Percentiles rank a stretch among this genome's conserved stretches.
These are phyloP conservation scores for Pedionomus torquatus DNA, from an alignment of 2,113 vertebrate genomes.

Conservation along the genomic window DNA sequence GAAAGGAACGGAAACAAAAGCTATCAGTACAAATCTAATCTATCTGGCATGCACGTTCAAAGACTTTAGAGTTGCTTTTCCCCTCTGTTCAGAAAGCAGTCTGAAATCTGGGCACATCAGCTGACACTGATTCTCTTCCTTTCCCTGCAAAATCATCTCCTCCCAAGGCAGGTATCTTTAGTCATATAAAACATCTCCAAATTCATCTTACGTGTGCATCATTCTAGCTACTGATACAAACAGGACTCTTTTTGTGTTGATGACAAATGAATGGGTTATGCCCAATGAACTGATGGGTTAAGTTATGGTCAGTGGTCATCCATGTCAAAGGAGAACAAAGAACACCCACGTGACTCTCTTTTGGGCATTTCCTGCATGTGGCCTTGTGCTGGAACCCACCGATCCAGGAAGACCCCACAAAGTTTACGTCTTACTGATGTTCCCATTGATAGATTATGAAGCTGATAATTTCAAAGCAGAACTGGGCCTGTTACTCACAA, in stretches of 20 bases:
- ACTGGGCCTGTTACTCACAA: background rate
- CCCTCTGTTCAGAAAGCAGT: background rate
- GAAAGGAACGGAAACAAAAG: constrained; percentile 53
- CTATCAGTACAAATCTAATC: constrained; percentile 63
- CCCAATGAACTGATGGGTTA: background rate
- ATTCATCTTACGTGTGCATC: background rate
- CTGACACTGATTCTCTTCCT: background rate
- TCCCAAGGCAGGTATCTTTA: background rate
- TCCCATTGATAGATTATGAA: background rate
- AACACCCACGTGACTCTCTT: background rate
- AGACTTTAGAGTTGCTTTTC: constrained; percentile 30
- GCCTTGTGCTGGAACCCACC: background rate
- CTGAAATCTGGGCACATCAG: background rate
- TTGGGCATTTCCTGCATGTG: background rate
- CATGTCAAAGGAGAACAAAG: background rate
- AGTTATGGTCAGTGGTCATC: background rate
- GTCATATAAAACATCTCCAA: background rate
- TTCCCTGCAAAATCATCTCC: background rate
- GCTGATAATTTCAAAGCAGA: background rate
- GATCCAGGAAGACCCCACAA: background rate
- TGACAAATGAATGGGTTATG: background rate
- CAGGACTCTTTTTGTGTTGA: background rate
- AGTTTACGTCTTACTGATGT: background rate
- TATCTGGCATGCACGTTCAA: constrained; percentile 6
- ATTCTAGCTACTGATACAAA: background rate